Conservation (phyloP, 2,888 invertebrate species). For the Lepidochitona cinerea region DNA sequence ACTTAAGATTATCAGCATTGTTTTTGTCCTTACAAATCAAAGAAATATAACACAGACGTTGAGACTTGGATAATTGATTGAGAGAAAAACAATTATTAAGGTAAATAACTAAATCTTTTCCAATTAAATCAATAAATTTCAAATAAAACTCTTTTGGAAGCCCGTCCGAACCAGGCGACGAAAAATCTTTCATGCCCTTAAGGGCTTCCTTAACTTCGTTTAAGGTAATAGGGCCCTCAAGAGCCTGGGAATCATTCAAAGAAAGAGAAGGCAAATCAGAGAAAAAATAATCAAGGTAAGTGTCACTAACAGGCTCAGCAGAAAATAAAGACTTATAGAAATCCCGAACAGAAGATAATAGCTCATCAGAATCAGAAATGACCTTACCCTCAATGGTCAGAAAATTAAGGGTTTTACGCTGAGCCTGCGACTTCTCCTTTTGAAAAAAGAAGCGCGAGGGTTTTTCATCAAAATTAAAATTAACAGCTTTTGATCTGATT, state of each 20-base stretch:
- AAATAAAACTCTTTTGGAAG: constrained; percentile 9
- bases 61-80: background rate
- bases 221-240: background rate
- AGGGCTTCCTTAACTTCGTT: background rate
- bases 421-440: too few relatives aligned
- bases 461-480: too few relatives aligned
- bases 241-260: background rate
- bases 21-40: background rate
- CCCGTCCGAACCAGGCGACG: constrained; percentile 7
- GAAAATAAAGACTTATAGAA: background rate
- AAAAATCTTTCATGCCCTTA: constrained; percentile 3
- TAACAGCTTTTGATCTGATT: too few relatives aligned
- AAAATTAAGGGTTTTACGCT: too few relatives aligned
- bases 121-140: constrained; percentile 8
- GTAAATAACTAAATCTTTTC: background rate
- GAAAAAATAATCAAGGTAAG: background rate
- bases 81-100: background rate
- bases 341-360: too few relatives aligned
- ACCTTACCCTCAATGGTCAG: too few relatives aligned
- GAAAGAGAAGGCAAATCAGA: background rate
- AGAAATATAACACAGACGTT: background rate
- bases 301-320: background rate
- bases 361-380: too few relatives aligned
- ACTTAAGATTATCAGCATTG: background rate
- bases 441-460: too few relatives aligned